Conservation (phyloP, 2,888 invertebrate genomes). For the Bimastos eiseni region DNA sequence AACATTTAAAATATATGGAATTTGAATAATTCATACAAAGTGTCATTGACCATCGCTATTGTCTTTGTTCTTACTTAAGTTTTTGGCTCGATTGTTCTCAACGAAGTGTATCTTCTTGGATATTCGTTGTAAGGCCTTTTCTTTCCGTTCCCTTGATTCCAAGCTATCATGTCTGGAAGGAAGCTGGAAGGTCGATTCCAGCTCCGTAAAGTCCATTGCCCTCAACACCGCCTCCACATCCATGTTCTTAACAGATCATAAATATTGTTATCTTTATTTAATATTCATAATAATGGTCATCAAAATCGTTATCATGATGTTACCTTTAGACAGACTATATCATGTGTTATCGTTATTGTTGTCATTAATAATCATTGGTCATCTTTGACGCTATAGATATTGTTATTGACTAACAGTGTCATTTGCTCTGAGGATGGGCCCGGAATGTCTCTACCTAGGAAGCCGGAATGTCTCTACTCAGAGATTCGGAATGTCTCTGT, state of each 20-base stretch:
- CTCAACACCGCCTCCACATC: constrained; percentile 25
- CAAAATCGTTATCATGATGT: too few relatives aligned
- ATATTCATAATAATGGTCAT: too few relatives aligned
- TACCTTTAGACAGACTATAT: too few relatives aligned
- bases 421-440: too few relatives aligned
- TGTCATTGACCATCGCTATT: background rate
- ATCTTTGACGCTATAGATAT: too few relatives aligned
- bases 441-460: too few relatives aligned
- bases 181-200: constrained; percentile 39
- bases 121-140: background rate
- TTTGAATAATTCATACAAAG: background rate
- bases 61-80: constrained; percentile 39
- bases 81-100: constrained; percentile 39
- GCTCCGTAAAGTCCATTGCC: constrained; percentile 37
- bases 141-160: constrained; percentile 24
- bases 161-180: constrained; percentile 19
- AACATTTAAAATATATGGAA: too few relatives aligned
- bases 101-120: constrained; percentile 33
- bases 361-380: too few relatives aligned
- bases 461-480: too few relatives aligned
- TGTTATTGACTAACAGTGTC: too few relatives aligned
- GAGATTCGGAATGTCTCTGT: too few relatives aligned
- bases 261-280: background rate
- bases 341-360: too few relatives aligned
- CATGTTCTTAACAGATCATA: constrained; percentile 22